A percentile compares a stretch with the other conserved stretches of the same genome.
Conservation (phyloP, 2,888 invertebrate species). For the Standfussiana lucernea region DNA sequence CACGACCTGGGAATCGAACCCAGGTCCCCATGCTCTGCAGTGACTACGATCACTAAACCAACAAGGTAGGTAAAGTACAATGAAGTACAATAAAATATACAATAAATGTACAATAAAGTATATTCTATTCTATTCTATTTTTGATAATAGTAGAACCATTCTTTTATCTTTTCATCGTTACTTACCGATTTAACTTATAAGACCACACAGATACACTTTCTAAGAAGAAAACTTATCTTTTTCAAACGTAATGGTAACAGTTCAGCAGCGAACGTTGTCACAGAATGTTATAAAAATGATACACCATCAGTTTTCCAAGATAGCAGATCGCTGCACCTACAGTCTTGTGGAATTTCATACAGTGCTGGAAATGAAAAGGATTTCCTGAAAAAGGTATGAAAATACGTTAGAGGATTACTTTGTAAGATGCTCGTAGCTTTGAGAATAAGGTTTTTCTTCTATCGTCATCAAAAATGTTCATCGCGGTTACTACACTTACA, state of each 20-base stretch:
- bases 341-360: slow-evolving; percentile 10
- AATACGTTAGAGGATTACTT: background rate
- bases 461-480: background rate
- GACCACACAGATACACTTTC: background rate
- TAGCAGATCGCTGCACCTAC: slow-evolving; percentile 3
- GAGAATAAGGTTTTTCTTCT: background rate
- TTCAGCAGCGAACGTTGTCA: slow-evolving; percentile 44
- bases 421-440: background rate
- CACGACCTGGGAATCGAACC: background rate
- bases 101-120: too few relatives aligned
- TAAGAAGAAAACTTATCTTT: slow-evolving; percentile 32
- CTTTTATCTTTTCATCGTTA: background rate
- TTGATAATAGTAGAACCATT: background rate
- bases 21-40: background rate
- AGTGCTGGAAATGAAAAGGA: background rate
- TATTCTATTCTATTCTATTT: too few relatives aligned
- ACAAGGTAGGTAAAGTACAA: too few relatives aligned
- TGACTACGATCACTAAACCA: background rate
- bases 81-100: too few relatives aligned
- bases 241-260: slow-evolving; percentile 50
- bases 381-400: background rate
- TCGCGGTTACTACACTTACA: background rate
- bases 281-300: slow-evolving; percentile 65
- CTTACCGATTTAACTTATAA: background rate
- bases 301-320: slow-evolving; percentile 62